Evolutionary conservation across 2,888 invertebrate species (phyloP).

Genomic region (Plusia festucae): DNA sequence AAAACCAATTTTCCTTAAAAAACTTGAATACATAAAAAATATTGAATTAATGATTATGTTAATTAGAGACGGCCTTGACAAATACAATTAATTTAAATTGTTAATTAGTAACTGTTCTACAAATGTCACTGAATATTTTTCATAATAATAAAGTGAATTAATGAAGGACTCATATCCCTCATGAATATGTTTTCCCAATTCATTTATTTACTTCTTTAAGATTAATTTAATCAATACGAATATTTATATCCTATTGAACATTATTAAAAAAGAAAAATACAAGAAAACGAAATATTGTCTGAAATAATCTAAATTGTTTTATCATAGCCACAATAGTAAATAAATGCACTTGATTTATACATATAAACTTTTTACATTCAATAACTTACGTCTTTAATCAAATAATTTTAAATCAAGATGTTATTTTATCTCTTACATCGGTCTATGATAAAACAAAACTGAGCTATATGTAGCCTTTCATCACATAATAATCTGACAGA

Average conservation of each 20-base stretch:
- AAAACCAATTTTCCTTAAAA: conserved; percentile 1
- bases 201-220: no score
- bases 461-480: conserved; percentile 1
- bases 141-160: conserved; percentile 39
- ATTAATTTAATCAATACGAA: no score
- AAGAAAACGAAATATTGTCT: no score
- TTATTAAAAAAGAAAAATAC: background rate
- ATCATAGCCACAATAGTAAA: no score
- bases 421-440: background rate
- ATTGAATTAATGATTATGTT: conserved; percentile 37
- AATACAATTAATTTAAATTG: conserved; percentile 64
- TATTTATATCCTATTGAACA: background rate
- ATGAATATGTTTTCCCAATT: no score
- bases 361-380: no score
- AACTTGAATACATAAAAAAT: background rate
- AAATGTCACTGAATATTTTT: conserved; percentile 64
- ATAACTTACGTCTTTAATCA: no score
- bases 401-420: no score
- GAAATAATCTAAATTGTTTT: no score
- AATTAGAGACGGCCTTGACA: conserved; percentile 67
- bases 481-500: background rate
- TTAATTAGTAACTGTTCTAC: conserved; percentile 60
- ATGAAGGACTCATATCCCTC: conserved; percentile 1
- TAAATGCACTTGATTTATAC: no score
- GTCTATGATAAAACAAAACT: background rate